Evolutionary conservation across 2,797 vertebrate species (phyloP), one percentile per base, ranked within the genome.

Genomic region (Delichon dasypus): DNA sequence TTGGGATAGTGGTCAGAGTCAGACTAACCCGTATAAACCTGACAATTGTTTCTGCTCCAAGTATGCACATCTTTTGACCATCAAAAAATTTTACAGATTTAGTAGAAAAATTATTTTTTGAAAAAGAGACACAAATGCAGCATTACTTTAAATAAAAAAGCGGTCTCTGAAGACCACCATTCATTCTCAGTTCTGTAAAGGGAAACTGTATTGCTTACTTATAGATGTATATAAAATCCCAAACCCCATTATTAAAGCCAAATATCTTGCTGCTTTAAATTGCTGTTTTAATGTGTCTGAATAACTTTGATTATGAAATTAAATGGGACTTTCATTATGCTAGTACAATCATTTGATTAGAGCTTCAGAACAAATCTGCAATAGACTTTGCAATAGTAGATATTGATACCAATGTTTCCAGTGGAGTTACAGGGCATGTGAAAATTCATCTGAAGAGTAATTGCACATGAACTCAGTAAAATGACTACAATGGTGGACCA

Each of bases 1-100:
- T 73, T 90, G 81, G 62, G 53, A 62, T 77, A 44, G 72, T 95
- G 89, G 57, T 90, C 66, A 92, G 81, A 66, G 45, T 90, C 82
- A 38, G 38, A 38, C 51, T 67, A 71, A 87, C 34, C 11, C 26
- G 14, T 55, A 80, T 67, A 85, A 85, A 90, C 44, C 58, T 94
- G 57, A 55, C 57, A 95, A 81, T 76, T 76, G 30, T 74, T 94
- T 74, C 65, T 71, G 40, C 21, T 93, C 36, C 44, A 64, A 78
- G 50, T 66, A 38, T 2, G 30, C n/a, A 64, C 11, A 27, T 65
- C 85, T 80, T 94, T 93, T 87, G 27, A 44, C 40, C 15, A 38
- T 51, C 18, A 34, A 36, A 83, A 90, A 73, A 4, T 11, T 79
- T 67, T 45, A 5, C 21, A 90, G 23, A 53, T 76, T 74, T 65